Conservation (phyloP, 1,140 invertebrate species). For the Campoletis sonorensis region DNA sequence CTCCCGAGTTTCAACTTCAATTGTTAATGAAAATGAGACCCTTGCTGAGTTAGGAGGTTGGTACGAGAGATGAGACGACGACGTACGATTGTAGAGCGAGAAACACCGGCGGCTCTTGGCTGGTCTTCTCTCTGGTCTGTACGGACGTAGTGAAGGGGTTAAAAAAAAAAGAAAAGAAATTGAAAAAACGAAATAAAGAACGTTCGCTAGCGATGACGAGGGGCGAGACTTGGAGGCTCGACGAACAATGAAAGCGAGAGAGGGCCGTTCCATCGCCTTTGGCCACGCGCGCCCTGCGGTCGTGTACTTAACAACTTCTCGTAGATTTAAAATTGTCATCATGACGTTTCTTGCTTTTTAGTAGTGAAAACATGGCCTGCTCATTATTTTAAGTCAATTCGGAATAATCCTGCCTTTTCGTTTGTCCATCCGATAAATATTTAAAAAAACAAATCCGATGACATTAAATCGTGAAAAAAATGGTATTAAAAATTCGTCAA, state of each 20-base stretch:
- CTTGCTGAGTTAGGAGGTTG: slow-evolving; percentile 65
- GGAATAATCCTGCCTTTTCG: no score
- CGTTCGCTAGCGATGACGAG: slow-evolving; percentile 56
- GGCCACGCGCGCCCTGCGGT: slow-evolving; percentile 70
- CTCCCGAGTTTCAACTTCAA: slow-evolving; percentile 67
- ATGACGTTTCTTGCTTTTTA: slow-evolving; percentile 29
- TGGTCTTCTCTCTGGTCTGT: slow-evolving; percentile 15
- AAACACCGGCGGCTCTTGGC: slow-evolving; percentile 48
- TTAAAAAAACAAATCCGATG: no score
- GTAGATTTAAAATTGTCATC: slow-evolving; percentile 73
- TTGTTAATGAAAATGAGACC: slow-evolving; percentile 73
- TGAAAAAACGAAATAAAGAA: slow-evolving; percentile 43
- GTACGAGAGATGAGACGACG: slow-evolving; percentile 68
- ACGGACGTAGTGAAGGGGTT: slow-evolving; percentile 18
- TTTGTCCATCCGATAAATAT: no score
- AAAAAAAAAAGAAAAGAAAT: slow-evolving; percentile 27
- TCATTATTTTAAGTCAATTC: no score
- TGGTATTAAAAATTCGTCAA: no score
- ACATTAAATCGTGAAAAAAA: no score
- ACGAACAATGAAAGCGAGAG: slow-evolving; percentile 73
- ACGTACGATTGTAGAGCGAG: slow-evolving; percentile 57
- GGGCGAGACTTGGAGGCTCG: slow-evolving; percentile 59
- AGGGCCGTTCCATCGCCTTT: slow-evolving; percentile 73
- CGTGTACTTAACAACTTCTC: slow-evolving; percentile 67
- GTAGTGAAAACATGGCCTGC: neutral